Evolutionary conservation across 1,140 invertebrate species (phyloP), one percentile per base, ranked within the genome.

Genomic region (Zaprionus lachaisei): DNA sequence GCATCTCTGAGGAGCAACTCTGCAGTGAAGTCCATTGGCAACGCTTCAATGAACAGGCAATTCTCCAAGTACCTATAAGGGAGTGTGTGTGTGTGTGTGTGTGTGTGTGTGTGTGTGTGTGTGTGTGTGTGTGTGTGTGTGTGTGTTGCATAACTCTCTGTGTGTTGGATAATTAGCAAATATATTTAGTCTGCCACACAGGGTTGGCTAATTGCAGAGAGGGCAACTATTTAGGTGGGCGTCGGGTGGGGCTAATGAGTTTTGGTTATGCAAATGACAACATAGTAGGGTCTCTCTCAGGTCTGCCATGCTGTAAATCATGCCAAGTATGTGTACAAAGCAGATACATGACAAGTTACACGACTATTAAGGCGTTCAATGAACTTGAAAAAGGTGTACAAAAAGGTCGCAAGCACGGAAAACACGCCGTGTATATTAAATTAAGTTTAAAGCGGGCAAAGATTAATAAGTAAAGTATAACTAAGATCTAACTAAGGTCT

Each of bases 361-460:
- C 14, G 17, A 34, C n/a, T 37, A 64, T 75, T 67, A 76, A n/a
- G 31, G 57, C 47, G 72, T 37, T 73, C 60, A 80, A 61, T 85
- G 81, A 85, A 85, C 81, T 83, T 78, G 51, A 71, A 28, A 67
- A 28, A 7, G 1, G n/a, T n/a, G 14, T 1, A 56, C 28, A 22
- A 67, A 44, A 58, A 41, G 44, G 44, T 49, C 44, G 17, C 31
- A 34, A 9, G 31, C 31, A 11, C 31, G 9, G 9, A 11, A 34
- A 34, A 34, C 31, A 34, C 9, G 31, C 31, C 31, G 3, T 34
- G 2, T 11, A 34, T 11, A 34, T 4, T 34, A 34, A 34, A 3
- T 34, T n/a, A n/a, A 34, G 3, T 11, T 34, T 34, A 11, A 34
- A 1, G 31, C 9, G 31, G 31, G 31, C 31, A 34, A 34, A 34